These are phyloP conservation scores for Luperina testacea DNA, from an alignment of 2,888 invertebrate species.

Conservation along the genomic window DNA sequence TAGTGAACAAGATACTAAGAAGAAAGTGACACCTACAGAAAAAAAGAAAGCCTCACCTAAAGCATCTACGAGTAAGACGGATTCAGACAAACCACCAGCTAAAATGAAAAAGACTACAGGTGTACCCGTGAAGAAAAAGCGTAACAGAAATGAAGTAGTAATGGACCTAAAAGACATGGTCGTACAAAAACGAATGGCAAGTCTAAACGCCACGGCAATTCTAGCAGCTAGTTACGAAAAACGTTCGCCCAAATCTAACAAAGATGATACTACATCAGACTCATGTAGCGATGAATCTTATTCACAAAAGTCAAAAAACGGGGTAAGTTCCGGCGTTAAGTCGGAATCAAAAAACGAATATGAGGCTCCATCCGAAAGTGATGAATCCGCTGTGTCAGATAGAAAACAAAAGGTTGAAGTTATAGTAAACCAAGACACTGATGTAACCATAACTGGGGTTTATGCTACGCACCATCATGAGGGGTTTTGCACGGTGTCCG, in stretches of 20 bases:
- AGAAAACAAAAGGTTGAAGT: constrained; percentile 92
- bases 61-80: constrained; percentile 82
- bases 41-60: constrained; percentile 84
- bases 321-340: constrained; percentile 89
- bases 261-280: constrained; percentile 90
- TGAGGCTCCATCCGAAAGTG: constrained; percentile 83
- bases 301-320: constrained; percentile 89
- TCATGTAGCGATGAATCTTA: constrained; percentile 89
- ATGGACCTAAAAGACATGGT: constrained; percentile 97
- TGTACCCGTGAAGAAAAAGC: constrained; percentile 88
- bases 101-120: constrained; percentile 86
- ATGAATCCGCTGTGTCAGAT: constrained; percentile 78
- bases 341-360: constrained; percentile 86
- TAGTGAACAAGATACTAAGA: constrained; percentile 86
- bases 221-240: constrained; percentile 97
- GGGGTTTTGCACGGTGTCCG: constrained; percentile 95
- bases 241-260: constrained; percentile 90
- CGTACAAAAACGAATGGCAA: constrained; percentile 97
- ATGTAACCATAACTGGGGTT: constrained; percentile 96
- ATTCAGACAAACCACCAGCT: constrained; percentile 86
- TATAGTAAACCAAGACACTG: constrained; percentile 95
- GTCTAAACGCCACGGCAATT: constrained; percentile 97
- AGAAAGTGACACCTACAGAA: constrained; percentile 75
- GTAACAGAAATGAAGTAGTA: constrained; percentile 91
- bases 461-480: constrained; percentile 95